Evolutionary conservation across 1,140 invertebrate genomes (phyloP), one percentile per base, ranked within the genome.

Genomic region (Cardiocondyla obscurior): DNA sequence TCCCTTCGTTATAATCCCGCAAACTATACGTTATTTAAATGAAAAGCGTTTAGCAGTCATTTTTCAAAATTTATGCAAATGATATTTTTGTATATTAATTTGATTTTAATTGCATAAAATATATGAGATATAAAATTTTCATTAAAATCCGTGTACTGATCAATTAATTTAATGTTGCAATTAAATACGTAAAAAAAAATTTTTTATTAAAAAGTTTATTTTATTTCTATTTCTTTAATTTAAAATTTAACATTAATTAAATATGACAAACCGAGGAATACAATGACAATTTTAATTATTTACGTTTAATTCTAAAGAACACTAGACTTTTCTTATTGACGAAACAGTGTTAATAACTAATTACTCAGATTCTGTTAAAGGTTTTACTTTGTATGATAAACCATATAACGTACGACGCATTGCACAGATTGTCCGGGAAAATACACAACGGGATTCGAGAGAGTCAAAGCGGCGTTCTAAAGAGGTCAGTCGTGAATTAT

Each of bases 401-500:
- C 7, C 6, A 33, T 58, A 44, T 55, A 72, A 73, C 22, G n/a
- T n/a, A n/a, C n/a, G n/a, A n/a, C n/a, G n/a, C n/a, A 8, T 28
- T 36, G 14, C 16, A 36, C 16, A 6, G 44, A 46, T 30, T 67
- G 74, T 42, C n/a, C 46, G 64, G 42, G 46, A 36, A 65, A 73
- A 53, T 8, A n/a, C 51, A 57, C 36, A 39, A 62, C 58, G 33
- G 33, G 12, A 14, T 10, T 3, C 36, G 19, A n/a, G 10, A 65
- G 19, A 22, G 16, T 39, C 53, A 65, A 77, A 77, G 73, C 58
- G 74, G 42, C 57, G 19, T 30, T 55, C 33, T 69, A 79, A 79
- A 79, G 62, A 36, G 46, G 49, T 79, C 62, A 30, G 12, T 30
- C n/a, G 46, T 69, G 46, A 79, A 79, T 79, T 79, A 79, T 67